Conservation (phyloP, 2,113 vertebrate genomes). For the Myocastor coypus region DNA sequence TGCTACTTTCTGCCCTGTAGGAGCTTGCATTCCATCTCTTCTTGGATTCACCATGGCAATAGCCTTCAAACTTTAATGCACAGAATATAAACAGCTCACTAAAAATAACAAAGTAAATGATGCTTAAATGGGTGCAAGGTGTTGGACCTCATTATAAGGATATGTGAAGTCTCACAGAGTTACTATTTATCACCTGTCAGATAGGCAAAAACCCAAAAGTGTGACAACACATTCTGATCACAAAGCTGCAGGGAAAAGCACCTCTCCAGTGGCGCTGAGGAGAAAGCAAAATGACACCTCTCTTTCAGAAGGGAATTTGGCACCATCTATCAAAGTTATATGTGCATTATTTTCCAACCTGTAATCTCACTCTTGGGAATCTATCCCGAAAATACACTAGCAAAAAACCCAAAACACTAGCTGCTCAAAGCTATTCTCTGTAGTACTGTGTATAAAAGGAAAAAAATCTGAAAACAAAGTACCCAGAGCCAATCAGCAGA, state of each 20-base stretch:
- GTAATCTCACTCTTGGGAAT: constrained; percentile 48
- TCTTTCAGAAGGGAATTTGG: constrained; percentile 14
- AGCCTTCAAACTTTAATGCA: neutral
- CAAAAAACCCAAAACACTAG: constrained; percentile 20
- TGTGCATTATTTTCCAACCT: constrained; percentile 39
- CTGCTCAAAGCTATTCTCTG: constrained; percentile 26
- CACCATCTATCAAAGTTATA: neutral
- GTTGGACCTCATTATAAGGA: constrained; percentile 32
- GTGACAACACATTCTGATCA: neutral
- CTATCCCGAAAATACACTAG: constrained; percentile 43
- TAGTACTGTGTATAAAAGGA: constrained; percentile 24
- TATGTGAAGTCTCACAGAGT: neutral
- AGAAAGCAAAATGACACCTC: neutral
- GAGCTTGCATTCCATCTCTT: neutral
- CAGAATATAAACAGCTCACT: neutral
- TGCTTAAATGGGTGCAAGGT: neutral
- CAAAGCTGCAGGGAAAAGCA: constrained; percentile 14
- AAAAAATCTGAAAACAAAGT: neutral
- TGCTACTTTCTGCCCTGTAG: neutral
- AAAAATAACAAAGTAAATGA: constrained; percentile 26
- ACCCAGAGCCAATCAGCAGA: neutral
- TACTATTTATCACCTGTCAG: constrained; percentile 26
- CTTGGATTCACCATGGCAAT: neutral
- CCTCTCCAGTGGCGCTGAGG: neutral
- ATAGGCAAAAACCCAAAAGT: constrained; percentile 18